phyloP scores from a whole-genome alignment of 2,113 vertebrate species.

The Ammodytes dubius region DNA sequence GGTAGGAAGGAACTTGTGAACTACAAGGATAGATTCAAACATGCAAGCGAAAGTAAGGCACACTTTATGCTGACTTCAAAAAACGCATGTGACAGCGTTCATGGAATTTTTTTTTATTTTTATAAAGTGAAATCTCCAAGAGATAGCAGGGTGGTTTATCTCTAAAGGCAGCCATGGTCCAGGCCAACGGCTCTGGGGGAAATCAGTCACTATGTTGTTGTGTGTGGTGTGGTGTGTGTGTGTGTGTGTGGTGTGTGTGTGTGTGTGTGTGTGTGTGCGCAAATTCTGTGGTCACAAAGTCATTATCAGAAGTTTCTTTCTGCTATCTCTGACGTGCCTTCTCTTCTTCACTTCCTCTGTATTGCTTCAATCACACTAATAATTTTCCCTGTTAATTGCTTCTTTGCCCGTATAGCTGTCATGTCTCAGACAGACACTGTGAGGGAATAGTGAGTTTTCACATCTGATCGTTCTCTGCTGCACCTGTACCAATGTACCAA shows the following conservation, averaged over 20 bases:
- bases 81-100: slow-evolving; percentile 48
- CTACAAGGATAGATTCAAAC: slow-evolving; percentile 43
- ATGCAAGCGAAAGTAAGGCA: slow-evolving; percentile 31
- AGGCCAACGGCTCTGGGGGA: slow-evolving; percentile 41
- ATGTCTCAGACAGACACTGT: slow-evolving; percentile 38
- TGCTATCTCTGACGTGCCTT: slow-evolving; percentile 47
- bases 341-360: slow-evolving; percentile 40
- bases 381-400: slow-evolving; percentile 73
- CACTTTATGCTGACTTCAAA: slow-evolving; percentile 50
- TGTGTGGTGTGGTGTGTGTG: slow-evolving; percentile 26
- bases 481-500: slow-evolving; percentile 9
- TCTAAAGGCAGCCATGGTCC: slow-evolving; percentile 56
- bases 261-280: slow-evolving; percentile 12
- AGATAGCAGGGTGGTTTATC: slow-evolving; percentile 68
- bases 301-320: slow-evolving; percentile 48
- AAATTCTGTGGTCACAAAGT: slow-evolving; percentile 52
- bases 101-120: slow-evolving; percentile 26
- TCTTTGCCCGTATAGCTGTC: slow-evolving; percentile 57
- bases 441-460: slow-evolving; percentile 34
- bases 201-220: slow-evolving; percentile 47
- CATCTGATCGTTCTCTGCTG: slow-evolving; percentile 21
- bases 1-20: slow-evolving; percentile 43
- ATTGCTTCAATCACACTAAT: slow-evolving; percentile 70
- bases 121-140: slow-evolving; percentile 47
- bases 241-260: slow-evolving; percentile 26